These are phyloP conservation scores for Mactra quadrangularis DNA, from an alignment of 1,140 invertebrate species.

Conservation along the genomic window DNA sequence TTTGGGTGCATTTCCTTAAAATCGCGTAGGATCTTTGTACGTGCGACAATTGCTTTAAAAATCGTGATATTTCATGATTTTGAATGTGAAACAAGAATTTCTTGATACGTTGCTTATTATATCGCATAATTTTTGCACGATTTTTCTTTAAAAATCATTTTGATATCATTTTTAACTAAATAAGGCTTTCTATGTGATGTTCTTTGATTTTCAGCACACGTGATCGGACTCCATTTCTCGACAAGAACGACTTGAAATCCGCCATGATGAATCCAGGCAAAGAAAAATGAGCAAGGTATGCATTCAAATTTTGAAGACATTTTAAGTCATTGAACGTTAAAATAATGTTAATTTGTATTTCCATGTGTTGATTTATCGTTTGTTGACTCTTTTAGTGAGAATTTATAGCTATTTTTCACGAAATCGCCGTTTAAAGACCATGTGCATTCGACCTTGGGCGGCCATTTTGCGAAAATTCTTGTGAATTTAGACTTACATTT, in stretches of 20 bases:
- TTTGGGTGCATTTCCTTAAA: background rate
- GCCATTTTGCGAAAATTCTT: conserved; percentile 47
- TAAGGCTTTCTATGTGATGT: conserved; percentile 13
- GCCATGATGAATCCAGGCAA: conserved; percentile 59
- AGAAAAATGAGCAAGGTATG: conserved; percentile 62
- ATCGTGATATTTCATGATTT: background rate
- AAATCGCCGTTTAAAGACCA: background rate
- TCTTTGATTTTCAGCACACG: conserved; percentile 44
- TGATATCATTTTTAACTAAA: too few species aligned
- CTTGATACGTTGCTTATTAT: too few species aligned
- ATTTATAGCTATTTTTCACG: background rate
- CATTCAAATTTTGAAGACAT: conserved; percentile 26
- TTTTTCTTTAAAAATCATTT: too few species aligned
- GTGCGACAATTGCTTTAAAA: background rate
- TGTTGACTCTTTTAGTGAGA: background rate
- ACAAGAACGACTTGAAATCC: conserved; percentile 29
- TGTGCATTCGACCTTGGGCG: conserved; percentile 49
- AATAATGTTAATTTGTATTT: background rate
- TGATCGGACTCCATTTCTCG: conserved; percentile 56
- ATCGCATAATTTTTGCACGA: too few species aligned
- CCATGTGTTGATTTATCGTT: background rate
- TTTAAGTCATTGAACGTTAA: background rate
- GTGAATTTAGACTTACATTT: conserved; percentile 11
- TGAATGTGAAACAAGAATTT: too few species aligned
- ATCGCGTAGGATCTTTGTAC: background rate